Evolutionary conservation across 2,888 invertebrate genomes (phyloP), one percentile per base, ranked within the genome.

Genomic region (Monochamus alternatus): DNA sequence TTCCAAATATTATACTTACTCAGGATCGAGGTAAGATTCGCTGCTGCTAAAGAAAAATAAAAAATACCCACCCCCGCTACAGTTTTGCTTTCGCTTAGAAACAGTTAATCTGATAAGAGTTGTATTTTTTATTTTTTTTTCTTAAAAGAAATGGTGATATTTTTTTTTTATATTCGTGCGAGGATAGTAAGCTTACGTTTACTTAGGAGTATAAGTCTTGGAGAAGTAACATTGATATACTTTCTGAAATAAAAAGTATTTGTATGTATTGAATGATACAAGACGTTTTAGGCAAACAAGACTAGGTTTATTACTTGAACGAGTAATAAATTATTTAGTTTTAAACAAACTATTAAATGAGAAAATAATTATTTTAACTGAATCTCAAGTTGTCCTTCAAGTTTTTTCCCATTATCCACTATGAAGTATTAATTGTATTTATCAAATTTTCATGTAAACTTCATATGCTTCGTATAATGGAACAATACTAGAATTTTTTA

Each of bases 1-100:
- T 71, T 63, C 71, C 71, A 71, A 71, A 71, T 71, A 62, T 52
- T 71, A 71, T 38, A 14, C 63, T 32, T 71, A 52, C 63, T 71
- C 63, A 62, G 71, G 71, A 71, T 63, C 7, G 55, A 55, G 71
- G 71, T 71, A 71, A 63, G 62, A 62, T 58, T 30, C 51, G 59
- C 58, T 31, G 44, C 32, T 47, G 31, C 44, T 30, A 31, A 59
- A 60, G n/a, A 47, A 60, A 68, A 47, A 60, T 59, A 60, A 12
- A 59, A 69, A 47, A 47, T 22, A 51, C 52, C 51, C 44, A 2
- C 12, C 30, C 30, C 2, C 31, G 7, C 30, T 47, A 47, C 12
- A 30, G 5, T 47, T 3, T 64, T 22, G 22, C 43, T 38, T 14
- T 30, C 30, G 5, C 10, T 30, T 12, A 3, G 14, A 14, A 60